Conservation (phyloP, 2,113 vertebrate genomes). For the Scolopax mira region DNA sequence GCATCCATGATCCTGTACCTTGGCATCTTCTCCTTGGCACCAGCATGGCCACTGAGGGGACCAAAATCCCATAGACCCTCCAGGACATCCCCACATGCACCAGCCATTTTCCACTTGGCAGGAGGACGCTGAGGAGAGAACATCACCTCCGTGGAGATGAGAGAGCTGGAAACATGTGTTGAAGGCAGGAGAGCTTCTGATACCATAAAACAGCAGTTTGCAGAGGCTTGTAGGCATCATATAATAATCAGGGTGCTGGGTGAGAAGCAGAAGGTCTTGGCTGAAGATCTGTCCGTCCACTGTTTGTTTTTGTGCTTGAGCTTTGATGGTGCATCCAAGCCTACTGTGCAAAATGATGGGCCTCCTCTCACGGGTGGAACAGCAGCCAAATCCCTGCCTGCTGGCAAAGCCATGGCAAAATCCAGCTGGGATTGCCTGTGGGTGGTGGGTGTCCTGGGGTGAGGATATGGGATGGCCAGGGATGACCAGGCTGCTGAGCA, state of each 20-base stretch:
- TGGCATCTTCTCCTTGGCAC: not conserved
- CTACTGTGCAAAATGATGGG: not conserved
- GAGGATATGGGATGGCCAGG: not conserved
- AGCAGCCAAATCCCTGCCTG: not conserved
- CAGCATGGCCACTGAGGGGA: accelerated
- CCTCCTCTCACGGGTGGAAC: not conserved
- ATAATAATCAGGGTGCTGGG: not conserved
- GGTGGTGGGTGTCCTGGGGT: not conserved
- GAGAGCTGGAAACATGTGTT: not conserved
- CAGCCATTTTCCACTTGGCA: not conserved
- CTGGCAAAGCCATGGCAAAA: not conserved
- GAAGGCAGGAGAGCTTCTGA: not conserved
- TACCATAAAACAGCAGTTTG: not conserved
- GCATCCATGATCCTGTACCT: not conserved
- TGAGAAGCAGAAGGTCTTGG: conserved; percentile 10
- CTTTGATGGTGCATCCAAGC: not conserved
- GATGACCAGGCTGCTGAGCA: not conserved
- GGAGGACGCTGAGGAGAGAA: not conserved
- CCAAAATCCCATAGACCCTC: not conserved
- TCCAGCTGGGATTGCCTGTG: not conserved
- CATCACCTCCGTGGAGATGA: not conserved
- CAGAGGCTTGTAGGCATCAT: not conserved
- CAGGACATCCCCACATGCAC: not conserved
- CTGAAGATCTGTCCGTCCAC: not conserved
- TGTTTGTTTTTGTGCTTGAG: not conserved